These are phyloP conservation scores for Drosophila sordidula DNA, from an alignment of 2,888 invertebrate genomes.

Conservation along the genomic window DNA sequence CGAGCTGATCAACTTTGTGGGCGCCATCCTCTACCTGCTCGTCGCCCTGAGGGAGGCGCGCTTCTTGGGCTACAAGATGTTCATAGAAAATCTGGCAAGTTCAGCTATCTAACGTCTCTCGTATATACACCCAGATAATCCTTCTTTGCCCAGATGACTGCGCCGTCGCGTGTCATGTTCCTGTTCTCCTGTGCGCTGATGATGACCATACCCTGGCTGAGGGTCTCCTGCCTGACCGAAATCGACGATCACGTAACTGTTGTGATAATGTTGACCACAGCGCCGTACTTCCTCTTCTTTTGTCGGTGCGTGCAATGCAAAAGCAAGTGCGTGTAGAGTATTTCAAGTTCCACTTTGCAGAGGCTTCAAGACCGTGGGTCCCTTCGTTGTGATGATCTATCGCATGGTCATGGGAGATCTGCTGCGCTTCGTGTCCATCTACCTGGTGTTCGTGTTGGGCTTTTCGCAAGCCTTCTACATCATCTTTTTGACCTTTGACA, in stretches of 20 bases:
- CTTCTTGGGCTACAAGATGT: slow-evolving; percentile 96
- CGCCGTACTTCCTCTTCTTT: slow-evolving; percentile 98
- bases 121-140: neutral
- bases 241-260: slow-evolving; percentile 96
- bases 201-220: slow-evolving; percentile 92
- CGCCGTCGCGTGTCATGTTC: slow-evolving; percentile 97
- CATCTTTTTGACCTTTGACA: slow-evolving; percentile 95
- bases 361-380: slow-evolving; percentile 98
- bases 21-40: slow-evolving; percentile 93
- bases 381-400: slow-evolving; percentile 99
- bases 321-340: neutral
- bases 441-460: slow-evolving; percentile 97
- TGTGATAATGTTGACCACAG: slow-evolving; percentile 97
- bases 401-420: slow-evolving; percentile 99
- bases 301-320: slow-evolving; percentile 89
- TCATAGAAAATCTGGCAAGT: slow-evolving; percentile 95
- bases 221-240: slow-evolving; percentile 93
- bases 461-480: slow-evolving; percentile 98
- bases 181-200: slow-evolving; percentile 96
- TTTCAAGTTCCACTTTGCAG: neutral
- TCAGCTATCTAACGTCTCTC: too few species aligned
- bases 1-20: slow-evolving; percentile 92
- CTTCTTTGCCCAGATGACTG: slow-evolving; percentile 88
- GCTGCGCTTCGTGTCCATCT: slow-evolving; percentile 97
- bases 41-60: slow-evolving; percentile 94